phyloP scores from a whole-genome alignment of 2,113 vertebrate species.

The Hippocampus zosterae region DNA sequence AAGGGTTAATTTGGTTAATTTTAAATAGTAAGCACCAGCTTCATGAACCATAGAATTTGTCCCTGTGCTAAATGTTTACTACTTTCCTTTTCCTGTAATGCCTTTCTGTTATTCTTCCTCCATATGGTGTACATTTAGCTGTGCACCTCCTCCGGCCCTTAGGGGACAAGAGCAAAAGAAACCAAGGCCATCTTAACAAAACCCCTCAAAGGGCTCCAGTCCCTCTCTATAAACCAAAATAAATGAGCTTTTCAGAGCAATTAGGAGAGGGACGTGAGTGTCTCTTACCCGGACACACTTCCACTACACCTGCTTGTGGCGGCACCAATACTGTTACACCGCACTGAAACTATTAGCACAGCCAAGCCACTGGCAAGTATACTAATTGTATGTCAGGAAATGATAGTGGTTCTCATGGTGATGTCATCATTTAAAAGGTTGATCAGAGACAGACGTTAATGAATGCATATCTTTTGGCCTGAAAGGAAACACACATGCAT shows the following conservation, averaged over 20 bases:
- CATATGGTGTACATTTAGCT: conserved; percentile 62
- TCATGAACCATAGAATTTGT: not conserved
- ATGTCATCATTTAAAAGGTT: conserved; percentile 25
- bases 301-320: conserved; percentile 24
- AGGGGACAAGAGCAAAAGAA: conserved; percentile 18
- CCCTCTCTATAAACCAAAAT: conserved; percentile 49
- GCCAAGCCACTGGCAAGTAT: conserved; percentile 28
- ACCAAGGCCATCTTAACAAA: conserved; percentile 54
- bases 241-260: conserved; percentile 61
- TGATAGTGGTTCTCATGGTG: conserved; percentile 33
- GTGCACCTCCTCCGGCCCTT: conserved; percentile 35
- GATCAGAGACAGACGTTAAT: conserved; percentile 35
- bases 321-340: conserved; percentile 43
- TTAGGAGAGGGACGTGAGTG: conserved; percentile 57
- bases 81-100: conserved; percentile 12
- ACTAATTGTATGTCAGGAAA: conserved; percentile 60
- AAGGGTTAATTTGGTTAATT: not conserved
- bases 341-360: conserved; percentile 58
- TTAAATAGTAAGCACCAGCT: not conserved
- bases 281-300: conserved; percentile 52
- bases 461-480: conserved; percentile 20
- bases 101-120: conserved; percentile 33
- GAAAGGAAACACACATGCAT: not conserved
- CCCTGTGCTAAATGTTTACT: not conserved
- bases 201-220: conserved; percentile 44